These are phyloP conservation scores for Campoplex capitator DNA, from an alignment of 2,888 invertebrate species.

Conservation along the genomic window DNA sequence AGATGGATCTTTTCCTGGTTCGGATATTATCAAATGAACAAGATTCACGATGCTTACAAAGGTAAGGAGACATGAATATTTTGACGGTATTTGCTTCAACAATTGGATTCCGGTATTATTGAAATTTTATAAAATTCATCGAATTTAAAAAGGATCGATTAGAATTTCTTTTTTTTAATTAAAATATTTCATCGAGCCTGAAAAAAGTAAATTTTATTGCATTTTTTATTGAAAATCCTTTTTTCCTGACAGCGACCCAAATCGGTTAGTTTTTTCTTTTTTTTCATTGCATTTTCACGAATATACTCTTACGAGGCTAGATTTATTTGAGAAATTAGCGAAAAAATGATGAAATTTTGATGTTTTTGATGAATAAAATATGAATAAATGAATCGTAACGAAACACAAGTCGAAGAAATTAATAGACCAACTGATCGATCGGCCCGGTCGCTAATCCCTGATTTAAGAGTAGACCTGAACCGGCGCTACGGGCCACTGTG, in stretches of 20 bases:
- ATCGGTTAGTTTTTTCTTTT: background rate
- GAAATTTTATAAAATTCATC: no score
- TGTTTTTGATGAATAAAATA: background rate
- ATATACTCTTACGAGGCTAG: no score
- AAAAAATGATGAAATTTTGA: background rate
- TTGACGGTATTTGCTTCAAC: slow-evolving; percentile 20
- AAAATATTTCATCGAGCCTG: no score
- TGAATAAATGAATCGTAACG: slow-evolving; percentile 26
- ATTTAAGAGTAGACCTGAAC: slow-evolving; percentile 83
- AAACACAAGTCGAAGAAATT: slow-evolving; percentile 57
- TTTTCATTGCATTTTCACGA: background rate
- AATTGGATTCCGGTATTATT: background rate
- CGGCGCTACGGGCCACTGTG: slow-evolving; percentile 90
- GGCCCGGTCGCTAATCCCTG: slow-evolving; percentile 76
- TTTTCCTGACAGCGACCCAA: no score
- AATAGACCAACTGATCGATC: slow-evolving; percentile 71
- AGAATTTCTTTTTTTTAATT: no score
- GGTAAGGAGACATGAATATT: slow-evolving; percentile 85
- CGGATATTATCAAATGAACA: slow-evolving; percentile 89
- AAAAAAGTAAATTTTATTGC: no score
- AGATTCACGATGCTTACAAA: slow-evolving; percentile 92
- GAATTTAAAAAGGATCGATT: no score
- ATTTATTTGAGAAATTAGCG: background rate
- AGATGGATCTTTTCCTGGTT: slow-evolving; percentile 91
- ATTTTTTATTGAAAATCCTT: no score